Conservation (phyloP, 2,113 vertebrate species). For the Tiliqua scincoides region DNA sequence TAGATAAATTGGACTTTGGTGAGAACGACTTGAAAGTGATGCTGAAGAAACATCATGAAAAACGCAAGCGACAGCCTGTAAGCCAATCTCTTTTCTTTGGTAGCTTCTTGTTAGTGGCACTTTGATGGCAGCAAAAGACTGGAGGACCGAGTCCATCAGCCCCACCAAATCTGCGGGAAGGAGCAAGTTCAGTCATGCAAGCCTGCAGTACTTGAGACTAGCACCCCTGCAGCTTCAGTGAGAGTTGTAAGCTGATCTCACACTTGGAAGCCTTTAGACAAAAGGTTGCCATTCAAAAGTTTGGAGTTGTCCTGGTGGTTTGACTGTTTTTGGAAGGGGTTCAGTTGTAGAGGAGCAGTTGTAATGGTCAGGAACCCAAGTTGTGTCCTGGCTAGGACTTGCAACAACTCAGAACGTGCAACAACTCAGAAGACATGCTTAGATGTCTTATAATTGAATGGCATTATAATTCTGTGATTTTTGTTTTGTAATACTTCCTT, state of each 20-base stretch:
- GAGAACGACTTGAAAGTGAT: slow-evolving; percentile 89
- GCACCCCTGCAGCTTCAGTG: too few relatives aligned
- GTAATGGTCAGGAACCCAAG: not conserved
- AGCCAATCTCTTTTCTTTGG: slow-evolving; percentile 54
- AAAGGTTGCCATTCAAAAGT: not conserved
- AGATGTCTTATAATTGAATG: too few relatives aligned
- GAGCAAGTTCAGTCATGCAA: not conserved
- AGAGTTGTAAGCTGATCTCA: not conserved
- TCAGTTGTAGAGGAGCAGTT: not conserved
- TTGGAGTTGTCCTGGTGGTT: not conserved
- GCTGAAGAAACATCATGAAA: slow-evolving; percentile 92
- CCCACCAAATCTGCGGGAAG: not conserved
- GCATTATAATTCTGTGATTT: not conserved
- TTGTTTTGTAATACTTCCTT: not conserved
- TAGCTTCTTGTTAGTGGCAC: not conserved
- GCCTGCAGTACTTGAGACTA: not conserved
- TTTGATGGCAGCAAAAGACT: not conserved
- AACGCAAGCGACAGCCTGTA: slow-evolving; percentile 93
- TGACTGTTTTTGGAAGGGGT: not conserved
- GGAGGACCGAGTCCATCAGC: not conserved
- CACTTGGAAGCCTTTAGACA: not conserved
- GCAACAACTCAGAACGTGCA: not conserved
- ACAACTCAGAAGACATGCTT: too few relatives aligned
- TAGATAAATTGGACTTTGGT: slow-evolving; percentile 91
- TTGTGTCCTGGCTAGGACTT: not conserved